Evolutionary conservation across 2,113 vertebrate genomes (phyloP).

Genomic region (Dicerorhinus sumatrensis): DNA sequence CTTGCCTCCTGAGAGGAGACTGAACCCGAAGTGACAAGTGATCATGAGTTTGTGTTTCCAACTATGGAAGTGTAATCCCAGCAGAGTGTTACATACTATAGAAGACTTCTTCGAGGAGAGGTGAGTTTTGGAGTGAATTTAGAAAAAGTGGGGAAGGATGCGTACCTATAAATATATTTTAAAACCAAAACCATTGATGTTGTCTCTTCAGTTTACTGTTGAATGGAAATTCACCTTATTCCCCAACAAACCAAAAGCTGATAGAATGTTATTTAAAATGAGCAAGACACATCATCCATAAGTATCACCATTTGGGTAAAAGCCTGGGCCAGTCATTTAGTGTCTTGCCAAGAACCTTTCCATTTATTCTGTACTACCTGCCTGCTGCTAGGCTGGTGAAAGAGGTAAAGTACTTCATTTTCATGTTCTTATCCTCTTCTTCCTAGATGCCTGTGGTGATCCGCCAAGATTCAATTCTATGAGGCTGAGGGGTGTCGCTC

Average conservation of each 20-base stretch:
- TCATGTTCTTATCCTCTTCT: background rate
- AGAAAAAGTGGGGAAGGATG: background rate
- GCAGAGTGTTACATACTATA: background rate
- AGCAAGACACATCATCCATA: background rate
- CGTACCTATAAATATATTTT: background rate
- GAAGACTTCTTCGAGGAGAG: too few relatives aligned
- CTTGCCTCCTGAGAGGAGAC: background rate
- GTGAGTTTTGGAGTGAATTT: too few relatives aligned
- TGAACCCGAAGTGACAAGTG: background rate
- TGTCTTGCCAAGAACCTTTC: background rate
- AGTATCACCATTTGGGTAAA: background rate
- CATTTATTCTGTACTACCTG: background rate
- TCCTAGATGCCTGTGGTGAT: conserved; percentile 59
- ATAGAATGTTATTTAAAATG: background rate
- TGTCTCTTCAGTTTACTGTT: background rate
- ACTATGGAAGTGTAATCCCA: background rate
- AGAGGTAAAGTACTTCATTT: background rate
- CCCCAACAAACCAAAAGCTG: background rate
- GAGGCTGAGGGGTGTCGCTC: accelerated
- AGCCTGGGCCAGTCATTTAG: background rate
- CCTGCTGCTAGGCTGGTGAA: background rate
- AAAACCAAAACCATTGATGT: background rate
- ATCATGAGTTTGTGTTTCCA: background rate
- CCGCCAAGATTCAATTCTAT: background rate
- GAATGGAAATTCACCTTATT: background rate